Percentiles rank a stretch among this genome's conserved stretches.
Evolutionary conservation across 2,888 invertebrate genomes (phyloP).

Genomic region (Epistrophella euchroma): DNA sequence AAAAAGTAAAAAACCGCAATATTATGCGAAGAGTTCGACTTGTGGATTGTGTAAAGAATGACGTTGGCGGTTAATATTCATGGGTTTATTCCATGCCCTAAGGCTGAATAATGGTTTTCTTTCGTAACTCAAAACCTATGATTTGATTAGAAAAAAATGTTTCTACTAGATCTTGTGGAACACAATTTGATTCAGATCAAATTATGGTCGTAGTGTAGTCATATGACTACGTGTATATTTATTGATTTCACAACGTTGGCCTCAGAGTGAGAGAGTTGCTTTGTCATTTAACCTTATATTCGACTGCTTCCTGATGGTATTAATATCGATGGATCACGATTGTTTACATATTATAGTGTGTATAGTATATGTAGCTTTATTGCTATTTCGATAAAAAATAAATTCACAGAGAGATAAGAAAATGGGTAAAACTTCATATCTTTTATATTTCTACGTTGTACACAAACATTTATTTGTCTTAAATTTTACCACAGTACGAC

Average conservation of each 20-base stretch:
- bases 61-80: constrained; percentile 30
- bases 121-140: constrained; percentile 17
- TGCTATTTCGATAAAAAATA: neutral
- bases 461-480: neutral
- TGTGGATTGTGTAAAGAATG: neutral
- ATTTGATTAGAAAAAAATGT: neutral
- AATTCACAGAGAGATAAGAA: constrained; percentile 2
- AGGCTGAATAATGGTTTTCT: constrained; percentile 16
- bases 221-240: neutral
- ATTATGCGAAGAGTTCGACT: constrained; percentile 16
- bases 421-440: constrained; percentile 14
- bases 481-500: neutral
- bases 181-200: neutral
- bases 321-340: constrained; percentile 14
- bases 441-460: neutral
- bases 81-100: constrained; percentile 9
- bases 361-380: neutral
- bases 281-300: constrained; percentile 16
- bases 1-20: neutral
- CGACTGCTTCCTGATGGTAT: constrained; percentile 2
- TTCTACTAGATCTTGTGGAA: constrained; percentile 5
- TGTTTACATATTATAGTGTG: neutral
- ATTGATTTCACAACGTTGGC: neutral
- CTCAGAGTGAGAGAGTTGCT: constrained; percentile 1
- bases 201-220: neutral